Evolutionary conservation across 2,888 invertebrate species (phyloP).

Genomic region (Hoplodrina ambigua): DNA sequence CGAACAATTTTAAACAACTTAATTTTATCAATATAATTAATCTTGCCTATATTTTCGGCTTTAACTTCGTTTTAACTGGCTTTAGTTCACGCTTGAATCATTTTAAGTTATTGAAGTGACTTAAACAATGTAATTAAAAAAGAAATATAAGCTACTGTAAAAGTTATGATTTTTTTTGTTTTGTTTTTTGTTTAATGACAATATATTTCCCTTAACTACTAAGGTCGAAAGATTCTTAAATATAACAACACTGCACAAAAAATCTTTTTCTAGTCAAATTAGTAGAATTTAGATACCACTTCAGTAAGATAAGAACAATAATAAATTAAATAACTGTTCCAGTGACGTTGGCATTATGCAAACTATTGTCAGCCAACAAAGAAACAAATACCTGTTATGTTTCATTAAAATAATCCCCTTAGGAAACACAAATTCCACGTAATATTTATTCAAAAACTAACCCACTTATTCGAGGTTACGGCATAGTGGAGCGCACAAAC

Average conservation of each 20-base stretch:
- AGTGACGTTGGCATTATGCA: constrained; percentile 62
- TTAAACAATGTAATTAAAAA: background rate
- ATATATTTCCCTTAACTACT: too few relatives aligned
- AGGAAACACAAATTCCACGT: constrained; percentile 65
- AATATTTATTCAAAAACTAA: constrained; percentile 69
- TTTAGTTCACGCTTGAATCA: constrained; percentile 23
- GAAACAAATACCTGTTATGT: constrained; percentile 64
- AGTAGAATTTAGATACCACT: constrained; percentile 19
- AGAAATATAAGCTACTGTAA: background rate
- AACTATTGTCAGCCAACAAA: constrained; percentile 57
- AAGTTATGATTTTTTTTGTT: too few relatives aligned
- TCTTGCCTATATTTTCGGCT: constrained; percentile 35
- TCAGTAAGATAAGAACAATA: constrained; percentile 18
- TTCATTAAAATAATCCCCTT: constrained; percentile 67
- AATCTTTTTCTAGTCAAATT: background rate
- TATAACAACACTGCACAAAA: background rate
- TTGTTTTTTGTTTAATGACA: too few relatives aligned
- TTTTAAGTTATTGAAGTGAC: constrained; percentile 19
- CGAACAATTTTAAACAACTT: constrained; percentile 38
- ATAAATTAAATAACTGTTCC: constrained; percentile 47
- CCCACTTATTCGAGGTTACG: constrained; percentile 66
- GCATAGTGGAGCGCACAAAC: constrained; percentile 68
- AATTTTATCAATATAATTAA: constrained; percentile 47
- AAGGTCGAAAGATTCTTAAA: too few relatives aligned
- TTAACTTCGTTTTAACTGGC: constrained; percentile 39